A percentile compares a stretch with the other conserved stretches of the same genome.
phyloP scores from a whole-genome alignment of 2,113 vertebrate species.

The Prolemur simus region DNA sequence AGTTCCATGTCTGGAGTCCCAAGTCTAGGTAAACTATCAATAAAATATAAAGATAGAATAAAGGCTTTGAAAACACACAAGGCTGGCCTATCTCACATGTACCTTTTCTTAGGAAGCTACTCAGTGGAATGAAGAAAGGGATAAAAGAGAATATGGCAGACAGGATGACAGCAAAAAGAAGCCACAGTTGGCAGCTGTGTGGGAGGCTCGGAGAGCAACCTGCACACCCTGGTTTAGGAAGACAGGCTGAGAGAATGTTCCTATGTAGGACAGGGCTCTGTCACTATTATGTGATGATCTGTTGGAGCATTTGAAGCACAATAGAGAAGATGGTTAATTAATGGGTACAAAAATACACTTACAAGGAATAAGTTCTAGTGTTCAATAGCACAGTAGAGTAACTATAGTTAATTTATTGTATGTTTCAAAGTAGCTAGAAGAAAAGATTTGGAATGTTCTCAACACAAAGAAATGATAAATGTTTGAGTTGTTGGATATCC shows the following conservation, averaged over 20 bases:
- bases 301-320: no score
- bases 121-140: neutral
- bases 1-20: neutral
- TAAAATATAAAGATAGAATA: neutral
- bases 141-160: fast-evolving
- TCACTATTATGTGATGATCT: no score
- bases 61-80: neutral
- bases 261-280: fast-evolving
- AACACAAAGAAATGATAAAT: neutral
- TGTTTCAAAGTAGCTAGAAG: neutral
- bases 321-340: neutral
- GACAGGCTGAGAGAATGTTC: no score
- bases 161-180: no score
- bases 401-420: neutral
- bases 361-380: neutral
- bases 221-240: neutral
- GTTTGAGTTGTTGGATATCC: neutral
- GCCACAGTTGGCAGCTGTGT: fast-evolving
- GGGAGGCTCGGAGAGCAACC: no score
- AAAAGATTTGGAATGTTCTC: neutral
- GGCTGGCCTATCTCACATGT: neutral
- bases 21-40: neutral
- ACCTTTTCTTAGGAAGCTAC: neutral
- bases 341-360: neutral
- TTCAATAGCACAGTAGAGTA: neutral